These are phyloP conservation scores for Varanus salvator DNA, from an alignment of 2,113 vertebrate genomes.

Conservation along the genomic window DNA sequence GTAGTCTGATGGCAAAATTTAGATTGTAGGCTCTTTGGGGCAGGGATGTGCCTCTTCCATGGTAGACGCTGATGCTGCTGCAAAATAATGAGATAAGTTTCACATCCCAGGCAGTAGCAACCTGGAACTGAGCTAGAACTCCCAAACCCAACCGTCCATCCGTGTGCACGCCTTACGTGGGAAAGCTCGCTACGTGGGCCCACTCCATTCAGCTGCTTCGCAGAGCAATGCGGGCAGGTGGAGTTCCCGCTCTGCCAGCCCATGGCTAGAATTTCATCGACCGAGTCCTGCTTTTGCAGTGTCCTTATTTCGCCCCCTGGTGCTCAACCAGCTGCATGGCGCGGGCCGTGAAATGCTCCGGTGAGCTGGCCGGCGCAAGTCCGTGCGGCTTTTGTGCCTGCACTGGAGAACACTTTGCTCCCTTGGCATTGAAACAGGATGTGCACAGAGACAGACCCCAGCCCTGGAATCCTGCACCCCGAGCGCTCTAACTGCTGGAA, in stretches of 20 bases:
- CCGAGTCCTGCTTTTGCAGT: conserved; percentile 31
- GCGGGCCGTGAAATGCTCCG: too few species aligned
- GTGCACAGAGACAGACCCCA: conserved; percentile 20
- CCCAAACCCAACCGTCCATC: too few species aligned
- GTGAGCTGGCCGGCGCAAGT: too few species aligned
- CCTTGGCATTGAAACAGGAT: neutral
- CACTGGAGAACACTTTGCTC: conserved; percentile 32
- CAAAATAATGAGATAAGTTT: too few species aligned
- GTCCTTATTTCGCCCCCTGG: conserved; percentile 38
- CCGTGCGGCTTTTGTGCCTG: neutral
- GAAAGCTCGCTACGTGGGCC: neutral
- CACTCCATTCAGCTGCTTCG: neutral
- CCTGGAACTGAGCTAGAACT: too few species aligned
- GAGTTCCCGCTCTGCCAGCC: neutral
- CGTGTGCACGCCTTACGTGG: neutral
- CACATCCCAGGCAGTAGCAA: too few species aligned
- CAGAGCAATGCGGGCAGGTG: neutral
- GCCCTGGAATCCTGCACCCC: conserved; percentile 15
- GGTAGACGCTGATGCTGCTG: too few species aligned
- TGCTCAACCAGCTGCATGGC: conserved; percentile 51
- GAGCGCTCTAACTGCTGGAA: conserved; percentile 19
- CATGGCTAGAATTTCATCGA: conserved; percentile 47
- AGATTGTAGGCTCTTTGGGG: neutral
- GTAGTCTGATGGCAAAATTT: neutral
- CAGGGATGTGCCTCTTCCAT: neutral